These are phyloP conservation scores for Trachelus troglodyta DNA, from an alignment of 2,888 invertebrate species.

Conservation along the genomic window DNA sequence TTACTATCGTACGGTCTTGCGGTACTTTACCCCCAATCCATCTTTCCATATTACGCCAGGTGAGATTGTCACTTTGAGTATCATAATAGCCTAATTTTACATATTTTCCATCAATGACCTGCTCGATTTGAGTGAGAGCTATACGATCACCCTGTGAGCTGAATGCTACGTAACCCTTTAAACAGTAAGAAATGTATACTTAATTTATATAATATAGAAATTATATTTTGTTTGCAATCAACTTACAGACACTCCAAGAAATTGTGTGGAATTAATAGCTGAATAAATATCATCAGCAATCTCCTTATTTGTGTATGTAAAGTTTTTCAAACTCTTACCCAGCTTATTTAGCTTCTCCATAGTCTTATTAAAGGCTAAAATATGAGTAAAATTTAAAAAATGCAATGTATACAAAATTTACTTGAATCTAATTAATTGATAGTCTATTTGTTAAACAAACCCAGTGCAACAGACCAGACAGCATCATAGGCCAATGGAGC, in stretches of 20 bases:
- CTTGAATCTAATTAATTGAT: background rate
- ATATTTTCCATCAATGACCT: slow-evolving; percentile 94
- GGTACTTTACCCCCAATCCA: slow-evolving; percentile 95
- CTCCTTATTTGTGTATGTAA: slow-evolving; percentile 94
- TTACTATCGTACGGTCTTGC: slow-evolving; percentile 92
- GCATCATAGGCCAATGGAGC: slow-evolving; percentile 99
- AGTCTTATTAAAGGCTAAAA: slow-evolving; percentile 94
- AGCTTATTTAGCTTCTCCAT: slow-evolving; percentile 86
- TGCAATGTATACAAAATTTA: slow-evolving; percentile 16
- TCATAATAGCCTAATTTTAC: slow-evolving; percentile 96
- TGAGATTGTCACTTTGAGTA: slow-evolving; percentile 93
- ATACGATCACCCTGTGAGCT: slow-evolving; percentile 99
- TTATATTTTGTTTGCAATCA: slow-evolving; percentile 1
- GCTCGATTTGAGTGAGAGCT: slow-evolving; percentile 97
- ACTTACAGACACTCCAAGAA: slow-evolving; percentile 97
- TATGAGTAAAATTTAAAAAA: slow-evolving; percentile 21
- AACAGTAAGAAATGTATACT: slow-evolving; percentile 25
- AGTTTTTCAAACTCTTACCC: slow-evolving; percentile 90
- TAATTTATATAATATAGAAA: slow-evolving; percentile 10
- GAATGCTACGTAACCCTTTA: slow-evolving; percentile 96
- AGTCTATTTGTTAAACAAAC: slow-evolving; percentile 64
- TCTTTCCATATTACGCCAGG: slow-evolving; percentile 90
- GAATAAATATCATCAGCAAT: slow-evolving; percentile 96
- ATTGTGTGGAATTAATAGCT: slow-evolving; percentile 98
- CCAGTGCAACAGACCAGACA: slow-evolving; percentile 98